Percentiles rank a stretch among this genome's conserved stretches.
phyloP scores from a whole-genome alignment of 2,888 invertebrate genomes.

The Pachliopta kotzebuea region DNA sequence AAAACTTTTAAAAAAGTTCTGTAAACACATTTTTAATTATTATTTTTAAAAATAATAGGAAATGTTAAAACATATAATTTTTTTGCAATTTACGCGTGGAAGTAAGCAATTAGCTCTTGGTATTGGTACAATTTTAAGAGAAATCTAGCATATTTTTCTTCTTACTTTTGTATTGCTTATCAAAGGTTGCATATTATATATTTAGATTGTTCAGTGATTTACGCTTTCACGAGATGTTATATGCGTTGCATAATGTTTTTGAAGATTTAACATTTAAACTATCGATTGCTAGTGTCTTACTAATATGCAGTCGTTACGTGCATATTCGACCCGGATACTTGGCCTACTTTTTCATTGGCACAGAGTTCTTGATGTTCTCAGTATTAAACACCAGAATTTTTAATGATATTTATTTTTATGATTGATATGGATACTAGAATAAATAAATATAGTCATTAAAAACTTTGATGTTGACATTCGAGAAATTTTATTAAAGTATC shows the following conservation, averaged over 20 bases:
- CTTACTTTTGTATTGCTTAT: not conserved
- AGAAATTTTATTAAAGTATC: not conserved
- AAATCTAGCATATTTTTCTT: not conserved
- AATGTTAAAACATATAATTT: too few species aligned
- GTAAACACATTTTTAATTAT: too few species aligned
- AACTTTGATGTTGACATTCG: slow-evolving; percentile 23
- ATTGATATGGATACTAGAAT: slow-evolving; percentile 6
- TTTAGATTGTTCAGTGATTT: slow-evolving; percentile 32
- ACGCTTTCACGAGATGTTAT: slow-evolving; percentile 40
- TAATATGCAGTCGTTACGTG: slow-evolving; percentile 44
- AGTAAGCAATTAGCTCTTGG: not conserved
- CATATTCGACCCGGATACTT: slow-evolving; percentile 40
- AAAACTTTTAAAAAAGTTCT: too few species aligned
- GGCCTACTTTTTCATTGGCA: slow-evolving; percentile 34
- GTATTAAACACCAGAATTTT: slow-evolving; percentile 9
- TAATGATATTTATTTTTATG: slow-evolving; percentile 18
- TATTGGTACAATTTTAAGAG: not conserved
- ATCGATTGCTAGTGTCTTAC: slow-evolving; percentile 41
- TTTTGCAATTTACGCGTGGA: too few species aligned
- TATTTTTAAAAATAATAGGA: not conserved
- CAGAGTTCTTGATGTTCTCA: slow-evolving; percentile 19
- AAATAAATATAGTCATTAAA: slow-evolving; percentile 7
- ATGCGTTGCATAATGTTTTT: slow-evolving; percentile 39
- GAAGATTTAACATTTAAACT: slow-evolving; percentile 43
- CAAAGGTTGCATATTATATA: slow-evolving; percentile 2